A percentile compares a stretch with the other conserved stretches of the same genome.
phyloP scores from a whole-genome alignment of 2,888 invertebrate species.

The Zygothrica quintamaculata region DNA sequence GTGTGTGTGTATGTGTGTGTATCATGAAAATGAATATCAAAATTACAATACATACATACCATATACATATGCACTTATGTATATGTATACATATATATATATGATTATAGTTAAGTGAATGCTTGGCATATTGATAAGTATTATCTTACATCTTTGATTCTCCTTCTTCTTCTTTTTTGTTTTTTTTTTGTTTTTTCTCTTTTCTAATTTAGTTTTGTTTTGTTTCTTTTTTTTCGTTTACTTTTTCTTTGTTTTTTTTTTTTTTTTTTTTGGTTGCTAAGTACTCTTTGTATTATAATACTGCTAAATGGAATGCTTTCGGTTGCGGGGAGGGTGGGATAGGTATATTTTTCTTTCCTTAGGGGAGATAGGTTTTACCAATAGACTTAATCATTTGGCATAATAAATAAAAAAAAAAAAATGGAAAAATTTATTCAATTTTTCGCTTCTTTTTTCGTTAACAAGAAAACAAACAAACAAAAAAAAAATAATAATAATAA shows the following conservation, averaged over 20 bases:
- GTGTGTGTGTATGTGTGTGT: slow-evolving; percentile 46
- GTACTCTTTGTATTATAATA: slow-evolving; percentile 60
- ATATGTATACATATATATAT: slow-evolving; percentile 13
- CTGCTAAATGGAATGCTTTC: slow-evolving; percentile 70
- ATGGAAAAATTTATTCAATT: slow-evolving; percentile 33
- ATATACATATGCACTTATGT: slow-evolving; percentile 12
- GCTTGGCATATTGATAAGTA: slow-evolving; percentile 61
- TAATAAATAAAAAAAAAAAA: slow-evolving; percentile 42
- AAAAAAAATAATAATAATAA: slow-evolving; percentile 30
- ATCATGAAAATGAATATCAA: slow-evolving; percentile 55
- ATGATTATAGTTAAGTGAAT: slow-evolving; percentile 50
- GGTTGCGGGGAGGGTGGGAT: slow-evolving; percentile 30
- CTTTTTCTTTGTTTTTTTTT: slow-evolving; percentile 13
- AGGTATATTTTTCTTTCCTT: neutral
- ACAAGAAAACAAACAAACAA: slow-evolving; percentile 14
- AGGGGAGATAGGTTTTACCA: slow-evolving; percentile 10
- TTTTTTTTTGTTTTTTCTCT: slow-evolving; percentile 9
- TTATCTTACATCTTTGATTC: slow-evolving; percentile 27
- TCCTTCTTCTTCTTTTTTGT: slow-evolving; percentile 13
- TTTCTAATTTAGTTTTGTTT: slow-evolving; percentile 11
- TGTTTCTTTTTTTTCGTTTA: slow-evolving; percentile 13
- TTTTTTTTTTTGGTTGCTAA: slow-evolving; percentile 34
- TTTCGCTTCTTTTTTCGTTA: slow-evolving; percentile 31
- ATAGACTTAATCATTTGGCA: slow-evolving; percentile 22
- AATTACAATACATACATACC: slow-evolving; percentile 7